Evolutionary conservation across 2,888 invertebrate species (phyloP).

Genomic region (Spicauda simplicius): DNA sequence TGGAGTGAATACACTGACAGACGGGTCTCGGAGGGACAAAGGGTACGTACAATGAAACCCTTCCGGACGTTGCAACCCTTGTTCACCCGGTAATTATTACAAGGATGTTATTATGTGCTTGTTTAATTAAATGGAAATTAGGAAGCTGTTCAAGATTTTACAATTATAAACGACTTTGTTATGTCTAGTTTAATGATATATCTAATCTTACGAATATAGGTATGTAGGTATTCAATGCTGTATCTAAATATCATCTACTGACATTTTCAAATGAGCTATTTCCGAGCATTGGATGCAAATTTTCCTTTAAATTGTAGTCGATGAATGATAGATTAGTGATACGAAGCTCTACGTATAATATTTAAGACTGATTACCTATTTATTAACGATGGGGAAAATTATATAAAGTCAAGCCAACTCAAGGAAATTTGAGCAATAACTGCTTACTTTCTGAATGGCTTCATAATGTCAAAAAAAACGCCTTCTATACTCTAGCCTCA

Average conservation of each 20-base stretch:
- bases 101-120: constrained; percentile 31
- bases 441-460: no score
- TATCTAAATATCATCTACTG: constrained; percentile 2
- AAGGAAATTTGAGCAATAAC: no score
- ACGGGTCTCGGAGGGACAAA: constrained; percentile 51
- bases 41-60: constrained; percentile 66
- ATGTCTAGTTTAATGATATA: no score
- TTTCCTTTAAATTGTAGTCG: neutral
- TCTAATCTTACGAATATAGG: neutral
- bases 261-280: constrained; percentile 12
- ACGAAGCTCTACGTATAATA: no score
- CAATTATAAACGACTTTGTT: neutral
- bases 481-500: no score
- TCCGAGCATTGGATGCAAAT: constrained; percentile 6
- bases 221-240: neutral
- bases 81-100: constrained; percentile 27
- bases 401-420: no score
- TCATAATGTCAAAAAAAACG: no score
- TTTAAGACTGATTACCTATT: no score
- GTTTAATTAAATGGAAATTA: constrained; percentile 29
- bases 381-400: no score
- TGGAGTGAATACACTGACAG: constrained; percentile 38
- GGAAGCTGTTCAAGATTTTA: constrained; percentile 12
- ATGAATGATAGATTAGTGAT: no score
- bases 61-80: constrained; percentile 50